Conservation (phyloP, 2,888 invertebrate species). For the Prosopocoilus inquinatus region DNA sequence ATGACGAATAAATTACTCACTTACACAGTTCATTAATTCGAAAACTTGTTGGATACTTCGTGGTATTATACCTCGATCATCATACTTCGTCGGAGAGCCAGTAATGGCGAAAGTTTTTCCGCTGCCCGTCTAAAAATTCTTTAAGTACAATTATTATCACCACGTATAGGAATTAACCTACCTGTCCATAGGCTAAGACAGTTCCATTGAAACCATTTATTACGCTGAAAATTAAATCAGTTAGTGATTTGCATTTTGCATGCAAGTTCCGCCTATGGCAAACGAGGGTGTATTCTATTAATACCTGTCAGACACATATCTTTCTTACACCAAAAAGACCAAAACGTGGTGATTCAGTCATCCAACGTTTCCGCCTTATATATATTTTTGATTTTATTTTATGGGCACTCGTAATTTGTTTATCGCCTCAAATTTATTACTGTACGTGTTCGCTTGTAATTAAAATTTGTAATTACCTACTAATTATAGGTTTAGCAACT, state of each 20-base stretch:
- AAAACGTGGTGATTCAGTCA: not conserved
- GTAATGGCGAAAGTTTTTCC: slow-evolving; percentile 57
- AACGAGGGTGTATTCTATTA: no score
- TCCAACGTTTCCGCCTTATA: not conserved
- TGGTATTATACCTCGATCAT: slow-evolving; percentile 55
- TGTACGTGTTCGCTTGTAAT: no score
- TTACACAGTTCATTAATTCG: slow-evolving; percentile 47
- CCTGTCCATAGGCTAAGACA: slow-evolving; percentile 58
- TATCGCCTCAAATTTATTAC: no score
- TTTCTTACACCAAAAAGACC: no score
- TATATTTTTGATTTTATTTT: no score
- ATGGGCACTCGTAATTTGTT: no score
- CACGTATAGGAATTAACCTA: slow-evolving; percentile 30
- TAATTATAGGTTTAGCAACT: slow-evolving; percentile 53
- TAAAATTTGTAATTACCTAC: slow-evolving; percentile 48
- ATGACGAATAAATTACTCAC: not conserved
- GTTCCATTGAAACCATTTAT: slow-evolving; percentile 58
- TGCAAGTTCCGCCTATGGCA: no score
- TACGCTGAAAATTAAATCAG: slow-evolving; percentile 43
- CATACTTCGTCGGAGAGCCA: slow-evolving; percentile 48
- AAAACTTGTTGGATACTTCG: slow-evolving; percentile 54
- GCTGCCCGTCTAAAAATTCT: slow-evolving; percentile 52
- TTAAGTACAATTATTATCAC: not conserved
- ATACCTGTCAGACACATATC: no score
- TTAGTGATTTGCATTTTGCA: not conserved